phyloP scores from a whole-genome alignment of 2,113 vertebrate genomes.

The Pheucticus melanocephalus region DNA sequence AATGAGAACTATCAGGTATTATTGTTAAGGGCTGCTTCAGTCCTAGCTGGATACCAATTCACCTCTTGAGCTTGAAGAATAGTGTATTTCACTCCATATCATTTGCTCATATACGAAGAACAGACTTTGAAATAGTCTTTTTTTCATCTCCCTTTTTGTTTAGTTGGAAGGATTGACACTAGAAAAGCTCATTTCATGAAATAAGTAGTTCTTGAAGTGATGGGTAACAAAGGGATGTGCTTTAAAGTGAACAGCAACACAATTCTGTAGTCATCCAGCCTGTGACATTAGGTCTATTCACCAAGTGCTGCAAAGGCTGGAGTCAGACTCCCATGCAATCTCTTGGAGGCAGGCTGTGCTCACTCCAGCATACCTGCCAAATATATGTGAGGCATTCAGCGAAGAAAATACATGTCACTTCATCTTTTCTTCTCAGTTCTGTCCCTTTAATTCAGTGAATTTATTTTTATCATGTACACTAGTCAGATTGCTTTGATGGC shows the following conservation, averaged over 20 bases:
- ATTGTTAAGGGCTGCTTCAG: constrained; percentile 59
- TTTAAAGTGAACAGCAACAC: constrained; percentile 55
- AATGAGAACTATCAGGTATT: constrained; percentile 63
- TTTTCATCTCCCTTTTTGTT: constrained; percentile 45
- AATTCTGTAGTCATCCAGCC: constrained; percentile 18
- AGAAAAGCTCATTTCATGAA: constrained; percentile 52
- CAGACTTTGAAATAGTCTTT: constrained; percentile 51
- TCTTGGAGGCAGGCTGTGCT: constrained; percentile 14
- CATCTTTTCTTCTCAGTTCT: neutral
- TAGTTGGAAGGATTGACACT: constrained; percentile 45
- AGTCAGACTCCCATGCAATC: constrained; percentile 59
- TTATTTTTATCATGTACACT: neutral
- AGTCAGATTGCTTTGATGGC: neutral
- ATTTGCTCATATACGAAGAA: constrained; percentile 49
- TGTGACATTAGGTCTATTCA: constrained; percentile 10
- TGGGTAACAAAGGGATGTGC: constrained; percentile 28
- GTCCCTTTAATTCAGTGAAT: neutral
- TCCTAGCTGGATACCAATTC: constrained; percentile 66
- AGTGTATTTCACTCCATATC: constrained; percentile 23
- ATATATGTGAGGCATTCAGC: neutral
- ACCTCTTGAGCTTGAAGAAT: constrained; percentile 25
- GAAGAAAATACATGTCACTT: neutral
- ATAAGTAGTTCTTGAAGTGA: constrained; percentile 55
- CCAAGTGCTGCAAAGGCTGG: neutral
- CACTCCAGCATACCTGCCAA: neutral